Evolutionary conservation across 2,797 vertebrate species (phyloP).

Genomic region (Paratrypauchen microcephalus): DNA sequence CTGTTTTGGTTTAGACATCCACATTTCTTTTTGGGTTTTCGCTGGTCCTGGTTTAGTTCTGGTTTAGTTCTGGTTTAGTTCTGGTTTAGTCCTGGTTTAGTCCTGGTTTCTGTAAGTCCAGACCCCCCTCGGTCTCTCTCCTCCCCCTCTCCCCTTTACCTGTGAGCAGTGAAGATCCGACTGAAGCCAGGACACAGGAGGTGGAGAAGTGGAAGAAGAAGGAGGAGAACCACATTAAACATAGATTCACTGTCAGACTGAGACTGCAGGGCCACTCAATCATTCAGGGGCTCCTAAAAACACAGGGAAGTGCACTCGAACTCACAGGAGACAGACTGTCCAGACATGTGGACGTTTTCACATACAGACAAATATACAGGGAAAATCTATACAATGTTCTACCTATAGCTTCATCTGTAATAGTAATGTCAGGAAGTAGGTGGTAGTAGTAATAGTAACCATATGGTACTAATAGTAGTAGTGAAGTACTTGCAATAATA

Average conservation of each 20-base stretch:
- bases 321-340: constrained; percentile 13
- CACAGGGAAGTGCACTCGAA: constrained; percentile 21
- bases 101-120: background rate
- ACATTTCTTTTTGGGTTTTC: background rate
- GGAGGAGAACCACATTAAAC: constrained; percentile 42
- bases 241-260: constrained; percentile 40
- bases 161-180: constrained; percentile 1
- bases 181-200: constrained; percentile 3
- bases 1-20: background rate
- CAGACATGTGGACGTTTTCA: constrained; percentile 32
- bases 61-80: background rate
- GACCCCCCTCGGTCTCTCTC: background rate
- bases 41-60: background rate
- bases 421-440: background rate
- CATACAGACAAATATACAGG: background rate
- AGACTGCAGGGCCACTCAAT: constrained; percentile 41
- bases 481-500: background rate
- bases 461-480: background rate
- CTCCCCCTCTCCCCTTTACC: constrained; percentile 5
- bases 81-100: too few species aligned
- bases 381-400: background rate
- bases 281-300: constrained; percentile 36
- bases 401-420: background rate
- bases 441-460: background rate
- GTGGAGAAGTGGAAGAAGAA: background rate